Evolutionary conservation across 2,797 vertebrate species (phyloP), one percentile per base, ranked within the genome.

Genomic region (Gila robusta): DNA sequence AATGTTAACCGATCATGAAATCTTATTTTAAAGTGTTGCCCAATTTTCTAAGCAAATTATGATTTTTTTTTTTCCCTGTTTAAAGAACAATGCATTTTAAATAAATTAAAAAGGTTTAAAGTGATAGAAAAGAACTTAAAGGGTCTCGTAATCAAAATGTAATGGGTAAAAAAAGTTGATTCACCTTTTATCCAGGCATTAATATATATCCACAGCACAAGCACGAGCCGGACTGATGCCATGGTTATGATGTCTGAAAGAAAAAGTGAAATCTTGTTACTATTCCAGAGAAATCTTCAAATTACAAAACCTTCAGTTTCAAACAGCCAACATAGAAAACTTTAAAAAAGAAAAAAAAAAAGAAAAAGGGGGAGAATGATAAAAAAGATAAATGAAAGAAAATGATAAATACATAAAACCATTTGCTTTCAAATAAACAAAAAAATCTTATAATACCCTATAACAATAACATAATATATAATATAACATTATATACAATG

Each of bases 181-280:
- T 94, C 86, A 96, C 96, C 92, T 49, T 81, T 89, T 90, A 78
- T 86, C 23, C 81, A 89, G 66, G 79, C 82, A 28, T 88, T 90
- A 80, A 89, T 82, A 79, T 89, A 89, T 6, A 67, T 80, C 89
- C 92, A 86, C 87, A 95, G 89, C 79, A 89, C 44, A 85, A 92
- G 85, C 86, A 91, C 79, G 84, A 89, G 71, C 93, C 91, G 91
- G 35, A 83, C 86, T 39, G 88, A 91, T 82, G 85, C 90, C 95
- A 96, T 96, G 91, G 88, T 89, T 91, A 89, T 71, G 88, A 87
- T 6, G 35, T 91, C 96, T 96, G 91, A 86, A 86, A 82, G 28
- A 87, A 62, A 78, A 37, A 19, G 17, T 39, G 21, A 17, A 52
- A 69, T 54, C 3, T 10, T 41, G n/a, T 39, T 19, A 79, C 16